Evolutionary conservation across 1,140 invertebrate species (phyloP).

Genomic region (Argopecten irradians): DNA sequence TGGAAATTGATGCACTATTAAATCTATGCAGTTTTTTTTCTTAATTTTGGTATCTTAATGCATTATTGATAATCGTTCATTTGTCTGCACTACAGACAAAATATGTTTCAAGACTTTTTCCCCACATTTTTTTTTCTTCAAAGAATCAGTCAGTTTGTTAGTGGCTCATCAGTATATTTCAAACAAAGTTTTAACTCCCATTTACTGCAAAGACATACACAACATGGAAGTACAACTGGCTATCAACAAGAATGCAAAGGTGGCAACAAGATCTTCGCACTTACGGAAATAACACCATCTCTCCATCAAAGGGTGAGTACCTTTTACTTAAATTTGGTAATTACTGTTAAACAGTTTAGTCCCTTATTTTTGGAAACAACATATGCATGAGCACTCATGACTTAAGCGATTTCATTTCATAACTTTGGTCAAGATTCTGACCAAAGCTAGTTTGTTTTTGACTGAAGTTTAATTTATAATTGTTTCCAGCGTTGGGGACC

Average conservation of each 20-base stretch:
- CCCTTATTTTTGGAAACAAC: too few relatives aligned
- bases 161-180: neutral
- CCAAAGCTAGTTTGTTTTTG: too few relatives aligned
- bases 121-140: conserved; percentile 15
- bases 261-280: conserved; percentile 6
- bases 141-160: neutral
- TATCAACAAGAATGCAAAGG: neutral
- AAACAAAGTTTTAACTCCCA: neutral
- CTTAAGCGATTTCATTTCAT: too few relatives aligned
- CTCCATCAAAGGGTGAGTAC: conserved; percentile 15
- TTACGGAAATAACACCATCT: neutral
- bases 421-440: too few relatives aligned
- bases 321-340: neutral
- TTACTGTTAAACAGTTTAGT: neutral
- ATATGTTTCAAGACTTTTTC: conserved; percentile 19
- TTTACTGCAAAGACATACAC: neutral
- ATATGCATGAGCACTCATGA: too few relatives aligned
- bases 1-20: conserved; percentile 21
- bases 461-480: too few relatives aligned
- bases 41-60: conserved; percentile 12
- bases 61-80: neutral
- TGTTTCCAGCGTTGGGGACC: too few relatives aligned
- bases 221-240: neutral
- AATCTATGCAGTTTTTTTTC: conserved; percentile 20
- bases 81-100: neutral